Base-by-base conservation (phyloP, 92 coral and sea anemone genomes). In the Micromussa lordhowensis region DNA sequence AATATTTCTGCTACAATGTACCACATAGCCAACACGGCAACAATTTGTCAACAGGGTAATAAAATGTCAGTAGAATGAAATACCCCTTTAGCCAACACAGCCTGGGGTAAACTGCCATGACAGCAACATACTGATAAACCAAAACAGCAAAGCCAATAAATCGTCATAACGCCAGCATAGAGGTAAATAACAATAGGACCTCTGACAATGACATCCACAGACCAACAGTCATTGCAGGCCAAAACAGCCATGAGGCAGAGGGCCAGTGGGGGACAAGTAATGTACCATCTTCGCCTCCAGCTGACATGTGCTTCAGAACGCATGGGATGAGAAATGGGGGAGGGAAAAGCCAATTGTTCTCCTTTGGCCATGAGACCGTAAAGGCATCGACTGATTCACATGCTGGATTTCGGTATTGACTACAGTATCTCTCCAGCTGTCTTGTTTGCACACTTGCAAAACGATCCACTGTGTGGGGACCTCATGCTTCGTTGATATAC, bases 211-310 rank as follows among this genome's bases (percentile, higher is more conserved):
- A 78, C 49, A n/a, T 84, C 80, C 90, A 87, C 89, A 24, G 58
- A 29, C 14, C 90, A n/a, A n/a, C 92, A 80, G 31, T 10, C 30
- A 24, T 89, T 24, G 38, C 64, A 58, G 88, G 22, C 4, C 88
- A 90, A 34, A 94, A 64, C 30, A 95, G 91, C 94, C 93, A 92
- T 94, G 94, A 94, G 18, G 83, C 96, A 3, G 94, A 91, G 36
- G 91, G 92, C 96, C 96, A 93, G 15, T 72, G 72, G 21, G 96
- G 96, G 66, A 88, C 85, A 32, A 90, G 64, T 30, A 93, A 77
- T 12, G 96, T 88, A 34, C 96, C 94, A 59, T 35, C 48, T 84
- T 94, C 92, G 26, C 77, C 78, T 10, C 95, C 93, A 26, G 75
- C 44, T 29, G 64, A 32, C 96, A 92, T 94, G 82, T 94, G 96